Percentiles rank a stretch among this genome's conserved stretches.
Evolutionary conservation across 2,888 invertebrate species (phyloP).

Genomic region (Orthosia cruda): DNA sequence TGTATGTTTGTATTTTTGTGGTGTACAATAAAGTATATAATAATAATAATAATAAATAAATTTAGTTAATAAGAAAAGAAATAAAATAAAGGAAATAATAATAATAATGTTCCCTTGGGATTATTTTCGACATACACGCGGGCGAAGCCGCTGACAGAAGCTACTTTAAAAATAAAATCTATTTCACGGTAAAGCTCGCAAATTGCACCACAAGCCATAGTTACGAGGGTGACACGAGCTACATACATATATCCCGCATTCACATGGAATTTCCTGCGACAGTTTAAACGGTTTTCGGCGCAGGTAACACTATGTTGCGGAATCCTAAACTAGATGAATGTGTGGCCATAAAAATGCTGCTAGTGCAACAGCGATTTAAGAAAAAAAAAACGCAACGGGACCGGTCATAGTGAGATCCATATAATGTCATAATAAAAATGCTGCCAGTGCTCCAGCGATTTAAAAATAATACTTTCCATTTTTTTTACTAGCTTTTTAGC

Average conservation of each 20-base stretch:
- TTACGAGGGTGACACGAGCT: conserved; percentile 32
- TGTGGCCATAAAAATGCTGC: conserved; percentile 42
- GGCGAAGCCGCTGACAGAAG: too few species aligned
- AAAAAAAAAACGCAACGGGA: not conserved
- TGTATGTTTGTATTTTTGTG: too few species aligned
- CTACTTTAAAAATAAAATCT: conserved; percentile 10
- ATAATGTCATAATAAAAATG: conserved; percentile 9
- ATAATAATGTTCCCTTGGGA: too few species aligned
- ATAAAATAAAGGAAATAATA: too few species aligned
- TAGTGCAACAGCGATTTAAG: conserved; percentile 27
- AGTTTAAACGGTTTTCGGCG: conserved; percentile 60
- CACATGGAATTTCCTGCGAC: conserved; percentile 51
- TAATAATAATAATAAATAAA: too few species aligned
- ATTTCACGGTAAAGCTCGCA: not conserved
- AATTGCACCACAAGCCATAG: conserved; percentile 39
- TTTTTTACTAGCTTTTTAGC: too few species aligned
- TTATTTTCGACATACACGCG: too few species aligned
- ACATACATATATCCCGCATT: conserved; percentile 35
- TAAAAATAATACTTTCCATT: too few species aligned
- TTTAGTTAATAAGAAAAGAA: too few species aligned
- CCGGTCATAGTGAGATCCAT: conserved; percentile 39
- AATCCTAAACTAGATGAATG: conserved; percentile 60
- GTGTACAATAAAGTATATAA: too few species aligned
- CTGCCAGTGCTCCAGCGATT: too few species aligned
- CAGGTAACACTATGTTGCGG: conserved; percentile 60